A percentile compares a stretch with the other conserved stretches of the same genome.
Evolutionary conservation across 2,113 vertebrate genomes (phyloP).

Genomic region (Tachycineta bicolor): DNA sequence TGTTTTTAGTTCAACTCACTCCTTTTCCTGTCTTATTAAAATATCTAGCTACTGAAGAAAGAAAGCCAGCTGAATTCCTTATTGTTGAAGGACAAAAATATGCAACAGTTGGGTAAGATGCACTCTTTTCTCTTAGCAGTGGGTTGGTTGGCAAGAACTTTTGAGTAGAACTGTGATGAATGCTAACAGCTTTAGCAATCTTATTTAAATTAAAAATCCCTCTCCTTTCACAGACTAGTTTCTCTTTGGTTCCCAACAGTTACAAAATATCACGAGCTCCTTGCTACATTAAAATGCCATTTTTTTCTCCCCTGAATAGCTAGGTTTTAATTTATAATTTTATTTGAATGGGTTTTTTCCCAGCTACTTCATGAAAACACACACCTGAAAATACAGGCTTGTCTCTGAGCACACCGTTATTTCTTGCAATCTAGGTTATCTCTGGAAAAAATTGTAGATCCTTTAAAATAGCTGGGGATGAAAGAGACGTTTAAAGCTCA

Average conservation of each 20-base stretch:
- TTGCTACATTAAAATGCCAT: neutral
- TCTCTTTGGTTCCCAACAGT: neutral
- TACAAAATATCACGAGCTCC: neutral
- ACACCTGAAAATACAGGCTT: neutral
- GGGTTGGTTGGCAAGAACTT: neutral
- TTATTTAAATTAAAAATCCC: neutral
- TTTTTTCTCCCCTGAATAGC: neutral
- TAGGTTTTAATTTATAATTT: neutral
- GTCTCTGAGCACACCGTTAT: neutral
- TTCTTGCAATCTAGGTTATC: neutral
- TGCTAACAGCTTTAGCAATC: neutral
- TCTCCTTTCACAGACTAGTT: neutral
- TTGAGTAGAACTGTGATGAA: neutral
- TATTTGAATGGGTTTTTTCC: neutral
- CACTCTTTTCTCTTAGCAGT: neutral
- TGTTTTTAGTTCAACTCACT: neutral
- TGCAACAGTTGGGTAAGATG: slow-evolving; percentile 91
- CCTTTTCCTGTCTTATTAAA: slow-evolving; percentile 44
- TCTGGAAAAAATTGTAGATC: neutral
- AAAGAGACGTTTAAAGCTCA: neutral
- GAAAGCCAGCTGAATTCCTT: slow-evolving; percentile 89
- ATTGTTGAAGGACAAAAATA: slow-evolving; percentile 90
- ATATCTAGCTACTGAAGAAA: slow-evolving; percentile 82
- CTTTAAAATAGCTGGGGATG: neutral
- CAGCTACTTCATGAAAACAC: neutral